Percentiles rank a stretch among this genome's conserved stretches.
Evolutionary conservation across 2,797 vertebrate species (phyloP).

Genomic region (Coregonus ussuriensis): DNA sequence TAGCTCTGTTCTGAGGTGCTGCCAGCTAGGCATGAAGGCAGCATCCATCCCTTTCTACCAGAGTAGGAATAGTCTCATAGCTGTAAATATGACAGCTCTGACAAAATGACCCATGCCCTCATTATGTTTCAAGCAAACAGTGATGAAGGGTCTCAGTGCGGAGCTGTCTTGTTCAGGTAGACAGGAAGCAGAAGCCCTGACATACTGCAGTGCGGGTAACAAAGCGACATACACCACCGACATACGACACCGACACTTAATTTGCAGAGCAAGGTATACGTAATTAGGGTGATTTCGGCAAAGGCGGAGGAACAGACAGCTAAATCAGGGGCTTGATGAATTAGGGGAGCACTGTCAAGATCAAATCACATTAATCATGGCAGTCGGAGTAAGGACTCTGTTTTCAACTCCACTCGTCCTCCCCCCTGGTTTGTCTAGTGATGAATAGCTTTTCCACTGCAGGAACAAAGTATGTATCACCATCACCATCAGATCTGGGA

Average conservation of each 20-base stretch:
- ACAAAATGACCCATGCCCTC: slow-evolving; percentile 46
- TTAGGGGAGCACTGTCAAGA: slow-evolving; percentile 74
- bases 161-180: slow-evolving; percentile 43
- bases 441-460: slow-evolving; percentile 66
- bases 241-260: slow-evolving; percentile 68
- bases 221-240: slow-evolving; percentile 57
- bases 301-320: slow-evolving; percentile 50
- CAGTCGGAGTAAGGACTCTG: slow-evolving; percentile 60
- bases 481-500: slow-evolving; percentile 60
- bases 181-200: slow-evolving; percentile 64
- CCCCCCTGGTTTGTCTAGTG: slow-evolving; percentile 57
- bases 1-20: neutral
- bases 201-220: slow-evolving; percentile 60
- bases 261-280: slow-evolving; percentile 61
- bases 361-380: slow-evolving; percentile 83
- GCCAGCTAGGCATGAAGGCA: slow-evolving; percentile 5
- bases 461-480: slow-evolving; percentile 49
- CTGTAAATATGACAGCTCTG: slow-evolving; percentile 46
- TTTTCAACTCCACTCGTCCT: slow-evolving; percentile 32
- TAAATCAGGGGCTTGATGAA: slow-evolving; percentile 80
- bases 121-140: slow-evolving; percentile 65
- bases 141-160: slow-evolving; percentile 51
- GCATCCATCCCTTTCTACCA: slow-evolving; percentile 21
- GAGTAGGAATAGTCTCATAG: slow-evolving; percentile 21
- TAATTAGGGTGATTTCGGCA: slow-evolving; percentile 83